Conservation (phyloP, 2,113 vertebrate genomes). For the Oncorhynchus keta region DNA sequence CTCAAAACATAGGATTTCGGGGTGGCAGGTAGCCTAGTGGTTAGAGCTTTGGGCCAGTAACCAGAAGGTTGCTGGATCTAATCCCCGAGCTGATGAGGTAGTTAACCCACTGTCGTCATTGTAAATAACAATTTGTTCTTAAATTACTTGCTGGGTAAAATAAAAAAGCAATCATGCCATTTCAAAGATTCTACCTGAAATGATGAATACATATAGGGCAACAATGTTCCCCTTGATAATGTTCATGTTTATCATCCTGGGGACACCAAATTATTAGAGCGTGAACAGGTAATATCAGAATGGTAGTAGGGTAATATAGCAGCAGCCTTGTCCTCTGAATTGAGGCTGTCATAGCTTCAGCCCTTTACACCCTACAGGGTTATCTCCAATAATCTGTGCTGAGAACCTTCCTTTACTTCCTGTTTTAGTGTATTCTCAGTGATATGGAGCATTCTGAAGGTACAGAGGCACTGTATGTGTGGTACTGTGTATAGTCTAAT, state of each 20-base stretch:
- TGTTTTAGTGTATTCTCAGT: background rate
- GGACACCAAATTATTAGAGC: constrained; percentile 47
- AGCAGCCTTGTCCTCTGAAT: constrained; percentile 64
- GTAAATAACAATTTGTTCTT: constrained; percentile 6
- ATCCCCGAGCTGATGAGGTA: too few relatives aligned
- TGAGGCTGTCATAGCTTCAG: constrained; percentile 56
- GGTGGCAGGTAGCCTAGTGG: too few relatives aligned
- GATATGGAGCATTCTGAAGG: too few relatives aligned
- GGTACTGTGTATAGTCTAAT: background rate
- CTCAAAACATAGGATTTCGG: too few relatives aligned
- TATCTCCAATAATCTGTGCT: constrained; percentile 38
- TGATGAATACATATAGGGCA: constrained; percentile 54
- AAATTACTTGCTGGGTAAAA: too few relatives aligned
- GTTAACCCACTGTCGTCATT: too few relatives aligned
- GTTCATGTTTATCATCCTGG: constrained; percentile 63
- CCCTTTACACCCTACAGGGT: constrained; percentile 18
- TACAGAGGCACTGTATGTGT: too few relatives aligned
- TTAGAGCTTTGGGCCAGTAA: too few relatives aligned
- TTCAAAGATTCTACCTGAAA: constrained; percentile 41
- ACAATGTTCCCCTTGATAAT: constrained; percentile 52
- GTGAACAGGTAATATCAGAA: too few relatives aligned
- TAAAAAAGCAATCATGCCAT: too few relatives aligned
- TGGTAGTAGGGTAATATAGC: constrained; percentile 22
- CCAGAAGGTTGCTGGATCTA: too few relatives aligned
- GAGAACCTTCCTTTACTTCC: constrained; percentile 19